Percentiles rank a stretch among this genome's conserved stretches.
Evolutionary conservation across 2,888 invertebrate genomes (phyloP).

Genomic region (Stratiomys singularior): DNA sequence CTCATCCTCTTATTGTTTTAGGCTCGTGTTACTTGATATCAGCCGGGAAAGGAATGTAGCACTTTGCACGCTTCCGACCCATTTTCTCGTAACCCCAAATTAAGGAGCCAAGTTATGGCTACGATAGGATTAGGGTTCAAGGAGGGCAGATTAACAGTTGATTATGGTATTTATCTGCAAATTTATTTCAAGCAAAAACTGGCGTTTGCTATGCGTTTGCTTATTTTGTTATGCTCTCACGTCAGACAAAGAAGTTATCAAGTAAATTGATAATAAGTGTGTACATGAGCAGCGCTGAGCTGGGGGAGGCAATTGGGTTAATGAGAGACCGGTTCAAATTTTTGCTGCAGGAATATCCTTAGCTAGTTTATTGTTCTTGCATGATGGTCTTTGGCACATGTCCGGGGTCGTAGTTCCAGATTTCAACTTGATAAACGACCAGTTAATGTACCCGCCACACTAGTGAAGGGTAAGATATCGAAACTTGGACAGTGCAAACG

Average conservation of each 20-base stretch:
- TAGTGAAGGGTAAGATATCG: too few species aligned
- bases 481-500: too few species aligned
- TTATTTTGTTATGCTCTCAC: not conserved
- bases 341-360: too few species aligned
- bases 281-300: not conserved
- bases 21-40: conserved; percentile 18
- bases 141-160: conserved; percentile 50
- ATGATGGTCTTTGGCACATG: too few species aligned
- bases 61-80: conserved; percentile 1
- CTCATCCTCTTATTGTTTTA: not conserved
- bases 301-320: too few species aligned
- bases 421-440: too few species aligned
- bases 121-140: conserved; percentile 49
- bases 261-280: conserved; percentile 16
- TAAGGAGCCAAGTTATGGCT: conserved; percentile 49
- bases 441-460: too few species aligned
- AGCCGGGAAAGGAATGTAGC: not conserved
- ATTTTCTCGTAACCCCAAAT: conserved; percentile 45
- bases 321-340: too few species aligned
- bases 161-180: conserved; percentile 51
- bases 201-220: not conserved
- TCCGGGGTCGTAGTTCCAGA: too few species aligned
- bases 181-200: conserved; percentile 41
- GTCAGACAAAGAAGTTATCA: not conserved
- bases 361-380: too few species aligned